Base-by-base conservation (phyloP, 1,140 invertebrate genomes). In the Aphelinus atriplicis region DNA sequence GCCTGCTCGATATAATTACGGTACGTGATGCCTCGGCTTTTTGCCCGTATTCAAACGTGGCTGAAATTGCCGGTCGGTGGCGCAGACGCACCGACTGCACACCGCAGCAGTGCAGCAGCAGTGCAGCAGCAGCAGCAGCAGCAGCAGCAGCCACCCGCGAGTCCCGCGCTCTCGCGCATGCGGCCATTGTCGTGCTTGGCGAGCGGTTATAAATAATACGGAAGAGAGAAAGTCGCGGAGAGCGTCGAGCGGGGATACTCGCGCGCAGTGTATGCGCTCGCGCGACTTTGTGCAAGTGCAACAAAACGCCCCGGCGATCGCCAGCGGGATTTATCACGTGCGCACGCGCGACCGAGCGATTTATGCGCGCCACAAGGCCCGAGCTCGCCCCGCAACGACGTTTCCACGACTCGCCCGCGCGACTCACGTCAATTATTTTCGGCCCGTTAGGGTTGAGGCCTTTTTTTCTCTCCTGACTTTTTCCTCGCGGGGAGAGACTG, bases 21-120 rank as follows among this genome's bases (percentile, higher is more conserved):
- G 42, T 2, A 2, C 62, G 73, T 78, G 26, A 26, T 26, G 26
- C 70, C 68, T 53, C 63, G 55, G 55, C 61, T 68, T 43, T 9
- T 46, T 53, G 42, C 53, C 53, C 6, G 77, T 80, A 82, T 82
- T 82, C 78, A 80, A 82, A 82, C 26, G 26, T 82, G 77, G 79
- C 77, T 82, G 57, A 79, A 82, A 82, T 82, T 79, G 79, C 78
- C 66, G 26, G 26, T 26, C 69, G 73, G 62, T 74, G 56, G 75
- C 76, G 66, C 71, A 26, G 26, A 26, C 26, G 26, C 26, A 0
- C 5, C 26, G 26, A 26, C 26, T 26, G 26, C 26, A 26, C 26
- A 26, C 26, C 26, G 26, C 26, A 26, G 26, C 26, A 26, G 26
- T 26, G 26, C 26, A 26, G 26, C 26, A 26, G 26, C 26, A 26